Percentiles rank a stretch among this genome's conserved stretches.
These are phyloP conservation scores for Parochlus steinenii DNA, from an alignment of 2,888 invertebrate genomes.

Conservation along the genomic window DNA sequence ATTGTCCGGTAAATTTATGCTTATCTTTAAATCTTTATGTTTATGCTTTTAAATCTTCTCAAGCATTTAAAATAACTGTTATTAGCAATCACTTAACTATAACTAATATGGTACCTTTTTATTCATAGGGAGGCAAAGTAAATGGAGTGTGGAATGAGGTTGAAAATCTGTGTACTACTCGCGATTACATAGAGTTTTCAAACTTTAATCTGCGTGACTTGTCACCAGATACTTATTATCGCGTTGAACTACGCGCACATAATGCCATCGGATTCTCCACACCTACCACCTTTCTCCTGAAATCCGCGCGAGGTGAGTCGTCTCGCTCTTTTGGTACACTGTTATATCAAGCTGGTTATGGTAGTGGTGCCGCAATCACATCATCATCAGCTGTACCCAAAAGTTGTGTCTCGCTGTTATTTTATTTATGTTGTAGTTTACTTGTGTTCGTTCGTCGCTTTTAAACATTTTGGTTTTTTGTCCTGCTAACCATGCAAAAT, in stretches of 20 bases:
- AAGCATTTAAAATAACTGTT: neutral
- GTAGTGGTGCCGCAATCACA: slow-evolving; percentile 23
- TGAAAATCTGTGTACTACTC: slow-evolving; percentile 36
- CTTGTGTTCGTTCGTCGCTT: slow-evolving; percentile 3
- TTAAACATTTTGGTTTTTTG: too few species aligned
- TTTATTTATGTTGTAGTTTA: slow-evolving; percentile 1
- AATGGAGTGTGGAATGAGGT: slow-evolving; percentile 47
- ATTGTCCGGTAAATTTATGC: slow-evolving; percentile 57
- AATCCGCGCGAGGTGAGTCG: slow-evolving; percentile 77
- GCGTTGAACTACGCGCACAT: slow-evolving; percentile 67
- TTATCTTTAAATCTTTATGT: too few species aligned
- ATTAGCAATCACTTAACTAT: neutral
- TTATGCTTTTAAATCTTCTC: neutral
- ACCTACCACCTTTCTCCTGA: slow-evolving; percentile 60
- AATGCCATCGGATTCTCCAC: slow-evolving; percentile 72
- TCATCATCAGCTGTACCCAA: neutral
- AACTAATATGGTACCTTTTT: slow-evolving; percentile 1
- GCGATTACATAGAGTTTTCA: slow-evolving; percentile 45
- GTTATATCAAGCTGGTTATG: slow-evolving; percentile 30
- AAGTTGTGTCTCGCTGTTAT: neutral
- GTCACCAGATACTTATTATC: slow-evolving; percentile 64
- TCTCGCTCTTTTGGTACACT: slow-evolving; percentile 28
- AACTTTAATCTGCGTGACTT: slow-evolving; percentile 51
- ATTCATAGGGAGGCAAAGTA: slow-evolving; percentile 42
- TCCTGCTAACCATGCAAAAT: too few species aligned